These are phyloP conservation scores for Glandiceps talaboti DNA, from an alignment of 53 echinoderm and acorn worm genomes.

Conservation along the genomic window DNA sequence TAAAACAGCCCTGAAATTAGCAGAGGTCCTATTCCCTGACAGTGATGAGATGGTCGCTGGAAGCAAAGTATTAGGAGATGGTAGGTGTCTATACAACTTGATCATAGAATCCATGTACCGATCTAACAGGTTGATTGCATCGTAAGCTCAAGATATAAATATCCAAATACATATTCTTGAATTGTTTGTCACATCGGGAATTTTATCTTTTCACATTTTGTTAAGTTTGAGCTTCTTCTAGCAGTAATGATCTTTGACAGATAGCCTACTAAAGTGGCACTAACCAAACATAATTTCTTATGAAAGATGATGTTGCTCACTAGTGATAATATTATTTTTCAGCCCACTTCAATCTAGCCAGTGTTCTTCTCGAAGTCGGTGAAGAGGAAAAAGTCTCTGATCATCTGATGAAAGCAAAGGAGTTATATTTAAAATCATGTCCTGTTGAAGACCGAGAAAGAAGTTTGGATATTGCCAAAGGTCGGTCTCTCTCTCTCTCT, in stretches of 20 bases:
- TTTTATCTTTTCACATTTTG: no score
- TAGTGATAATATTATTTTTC: neutral
- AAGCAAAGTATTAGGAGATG: neutral
- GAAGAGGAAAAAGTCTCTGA: neutral
- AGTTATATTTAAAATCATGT: neutral
- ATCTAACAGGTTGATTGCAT: no score
- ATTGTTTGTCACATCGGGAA: no score
- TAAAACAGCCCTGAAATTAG: neutral
- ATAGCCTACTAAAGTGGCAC: no score
- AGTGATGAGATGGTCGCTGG: neutral
- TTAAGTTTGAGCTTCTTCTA: no score
- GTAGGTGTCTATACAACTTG: no score
- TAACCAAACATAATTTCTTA: neutral
- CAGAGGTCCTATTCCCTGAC: neutral
- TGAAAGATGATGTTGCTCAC: neutral
- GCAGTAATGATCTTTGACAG: no score
- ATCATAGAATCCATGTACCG: no score
- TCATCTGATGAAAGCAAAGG: neutral
- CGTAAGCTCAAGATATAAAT: no score
- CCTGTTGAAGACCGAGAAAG: neutral
- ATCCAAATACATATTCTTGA: no score
- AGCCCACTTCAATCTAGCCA: neutral
- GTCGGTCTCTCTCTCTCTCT: neutral
- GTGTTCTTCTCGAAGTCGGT: neutral
- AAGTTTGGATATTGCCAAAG: neutral